These are phyloP conservation scores for Illadopsis cleaveri DNA, from an alignment of 2,113 vertebrate genomes.

Conservation along the genomic window DNA sequence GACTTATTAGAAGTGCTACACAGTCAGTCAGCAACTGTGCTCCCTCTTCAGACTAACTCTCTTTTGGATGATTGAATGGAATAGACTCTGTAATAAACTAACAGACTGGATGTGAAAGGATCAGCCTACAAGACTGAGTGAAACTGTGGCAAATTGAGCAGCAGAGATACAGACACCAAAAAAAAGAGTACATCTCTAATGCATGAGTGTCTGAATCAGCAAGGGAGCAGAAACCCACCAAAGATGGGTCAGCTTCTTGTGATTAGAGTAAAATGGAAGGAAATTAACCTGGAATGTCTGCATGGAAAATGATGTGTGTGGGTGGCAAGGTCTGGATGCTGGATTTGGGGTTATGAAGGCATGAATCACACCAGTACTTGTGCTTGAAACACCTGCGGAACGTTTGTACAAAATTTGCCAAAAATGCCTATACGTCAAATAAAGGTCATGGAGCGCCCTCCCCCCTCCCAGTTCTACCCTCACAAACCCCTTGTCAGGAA, in stretches of 20 bases:
- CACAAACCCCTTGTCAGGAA: conserved; percentile 7
- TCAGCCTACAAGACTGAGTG: conserved; percentile 53
- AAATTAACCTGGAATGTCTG: conserved; percentile 32
- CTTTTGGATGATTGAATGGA: conserved; percentile 17
- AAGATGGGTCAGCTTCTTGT: not conserved
- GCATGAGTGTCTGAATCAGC: not conserved
- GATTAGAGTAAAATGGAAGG: not conserved
- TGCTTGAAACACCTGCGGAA: conserved; percentile 60
- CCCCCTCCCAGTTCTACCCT: conserved; percentile 34
- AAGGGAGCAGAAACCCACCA: not conserved
- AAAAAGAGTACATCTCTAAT: not conserved
- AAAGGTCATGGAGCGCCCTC: not conserved
- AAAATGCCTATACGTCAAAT: not conserved
- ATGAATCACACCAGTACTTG: conserved; percentile 61
- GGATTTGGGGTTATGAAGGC: conserved; percentile 44
- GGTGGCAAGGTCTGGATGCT: conserved; percentile 8
- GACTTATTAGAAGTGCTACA: conserved; percentile 39
- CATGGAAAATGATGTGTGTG: conserved; percentile 4
- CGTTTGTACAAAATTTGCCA: conserved; percentile 34
- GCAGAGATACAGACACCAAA: conserved; percentile 23
- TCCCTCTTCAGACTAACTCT: conserved; percentile 43
- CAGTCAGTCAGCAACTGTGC: conserved; percentile 11
- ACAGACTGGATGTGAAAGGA: conserved; percentile 29
- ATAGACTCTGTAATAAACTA: conserved; percentile 32
- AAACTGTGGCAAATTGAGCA: conserved; percentile 27